phyloP scores from a whole-genome alignment of 2,797 vertebrate genomes.

The Enteromius argenteus region DNA sequence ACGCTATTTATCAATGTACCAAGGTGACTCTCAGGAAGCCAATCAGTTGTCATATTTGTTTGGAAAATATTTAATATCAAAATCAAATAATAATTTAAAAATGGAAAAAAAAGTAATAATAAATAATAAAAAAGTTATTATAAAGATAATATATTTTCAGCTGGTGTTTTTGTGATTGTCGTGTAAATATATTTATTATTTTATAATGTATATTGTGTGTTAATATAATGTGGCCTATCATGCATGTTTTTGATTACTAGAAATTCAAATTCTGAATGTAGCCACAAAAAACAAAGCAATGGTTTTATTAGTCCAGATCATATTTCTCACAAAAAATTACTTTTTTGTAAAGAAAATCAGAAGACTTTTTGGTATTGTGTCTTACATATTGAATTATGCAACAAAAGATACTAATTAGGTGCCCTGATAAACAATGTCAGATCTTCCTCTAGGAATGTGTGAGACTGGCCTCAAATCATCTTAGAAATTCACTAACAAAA shows the following conservation, averaged over 20 bases:
- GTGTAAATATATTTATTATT: neutral
- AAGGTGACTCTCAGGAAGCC: neutral
- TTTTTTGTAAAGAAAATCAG: too few species aligned
- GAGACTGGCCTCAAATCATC: neutral
- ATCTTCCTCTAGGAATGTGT: neutral
- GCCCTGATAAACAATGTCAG: neutral
- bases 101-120: neutral
- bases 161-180: neutral
- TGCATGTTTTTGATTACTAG: neutral
- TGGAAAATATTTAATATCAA: neutral
- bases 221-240: neutral
- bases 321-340: neutral
- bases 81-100: neutral
- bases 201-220: neutral
- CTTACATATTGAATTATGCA: neutral
- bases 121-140: neutral
- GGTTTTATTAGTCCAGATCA: neutral
- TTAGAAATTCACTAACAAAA: neutral
- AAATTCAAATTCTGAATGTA: neutral
- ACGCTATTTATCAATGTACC: neutral
- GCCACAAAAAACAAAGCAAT: neutral
- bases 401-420: neutral
- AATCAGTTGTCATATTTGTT: neutral
- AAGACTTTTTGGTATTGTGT: neutral
- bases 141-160: neutral